These are phyloP conservation scores for Collichthys lucidus DNA, from an alignment of 2,113 vertebrate genomes.

Conservation along the genomic window DNA sequence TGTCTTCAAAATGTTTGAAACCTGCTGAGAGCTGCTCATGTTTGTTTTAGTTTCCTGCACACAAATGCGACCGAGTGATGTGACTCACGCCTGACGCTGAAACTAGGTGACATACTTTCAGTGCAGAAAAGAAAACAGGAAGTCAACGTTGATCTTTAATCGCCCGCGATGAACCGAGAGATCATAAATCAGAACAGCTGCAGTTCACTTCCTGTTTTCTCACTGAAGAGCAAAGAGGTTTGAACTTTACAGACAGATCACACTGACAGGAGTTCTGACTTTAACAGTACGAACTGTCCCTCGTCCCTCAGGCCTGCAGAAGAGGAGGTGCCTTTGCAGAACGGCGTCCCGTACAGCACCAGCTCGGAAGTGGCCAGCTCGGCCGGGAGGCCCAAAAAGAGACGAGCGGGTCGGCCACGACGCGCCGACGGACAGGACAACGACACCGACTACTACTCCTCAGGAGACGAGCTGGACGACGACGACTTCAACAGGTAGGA, in stretches of 20 bases:
- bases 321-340: conserved; percentile 39
- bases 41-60: not conserved
- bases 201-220: conserved; percentile 6
- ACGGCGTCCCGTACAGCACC: conserved; percentile 64
- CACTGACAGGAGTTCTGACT: not conserved
- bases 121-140: conserved; percentile 16
- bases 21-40: not conserved
- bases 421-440: conserved; percentile 76
- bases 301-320: conserved; percentile 51
- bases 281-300: not conserved
- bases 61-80: not conserved
- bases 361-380: conserved; percentile 81
- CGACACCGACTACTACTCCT: conserved; percentile 89
- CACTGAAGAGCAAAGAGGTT: not conserved
- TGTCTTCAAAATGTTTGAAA: too few species aligned
- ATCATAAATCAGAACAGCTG: not conserved
- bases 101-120: conserved; percentile 12
- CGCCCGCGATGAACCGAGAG: not conserved
- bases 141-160: not conserved
- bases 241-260: not conserved
- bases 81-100: not conserved
- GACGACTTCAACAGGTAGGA: conserved; percentile 87
- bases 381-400: conserved; percentile 72
- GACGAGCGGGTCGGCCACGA: conserved; percentile 66
- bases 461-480: conserved; percentile 91